Percentiles rank a stretch among this genome's conserved stretches.
Evolutionary conservation across 1,140 invertebrate species (phyloP).

Genomic region (Carcinoscorpius rotundicauda): DNA sequence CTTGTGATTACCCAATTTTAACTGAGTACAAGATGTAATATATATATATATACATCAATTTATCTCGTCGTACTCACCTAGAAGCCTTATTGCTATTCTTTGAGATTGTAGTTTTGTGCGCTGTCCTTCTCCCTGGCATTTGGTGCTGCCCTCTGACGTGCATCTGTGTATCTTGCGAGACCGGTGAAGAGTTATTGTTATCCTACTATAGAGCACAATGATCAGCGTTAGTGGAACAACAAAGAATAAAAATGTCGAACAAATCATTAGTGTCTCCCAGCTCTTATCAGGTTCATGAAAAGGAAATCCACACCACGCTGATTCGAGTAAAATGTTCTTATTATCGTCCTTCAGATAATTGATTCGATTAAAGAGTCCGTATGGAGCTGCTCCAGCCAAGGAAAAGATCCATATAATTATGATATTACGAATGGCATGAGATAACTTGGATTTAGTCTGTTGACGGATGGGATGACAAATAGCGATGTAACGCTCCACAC

Average conservation of each 20-base stretch:
- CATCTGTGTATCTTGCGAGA: slow-evolving; percentile 13
- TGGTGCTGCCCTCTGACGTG: slow-evolving; percentile 5
- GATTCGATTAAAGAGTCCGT: slow-evolving; percentile 41
- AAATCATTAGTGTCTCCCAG: slow-evolving; percentile 31
- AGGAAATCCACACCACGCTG: slow-evolving; percentile 29
- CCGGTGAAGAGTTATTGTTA: slow-evolving; percentile 22
- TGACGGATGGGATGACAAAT: slow-evolving; percentile 75
- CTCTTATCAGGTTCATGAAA: slow-evolving; percentile 24
- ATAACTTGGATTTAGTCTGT: slow-evolving; percentile 63
- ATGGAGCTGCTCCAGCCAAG: slow-evolving; percentile 61
- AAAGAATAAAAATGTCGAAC: slow-evolving; percentile 31
- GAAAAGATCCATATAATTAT: slow-evolving; percentile 61
- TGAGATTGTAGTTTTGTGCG: slow-evolving; percentile 19
- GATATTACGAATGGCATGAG: slow-evolving; percentile 64
- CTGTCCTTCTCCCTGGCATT: slow-evolving; percentile 6
- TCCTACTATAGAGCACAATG: slow-evolving; percentile 20
- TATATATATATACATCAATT: no score
- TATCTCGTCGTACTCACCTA: slow-evolving; percentile 18
- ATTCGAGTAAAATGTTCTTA: slow-evolving; percentile 25
- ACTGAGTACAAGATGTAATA: no score
- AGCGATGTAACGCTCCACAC: slow-evolving; percentile 51
- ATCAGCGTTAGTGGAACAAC: slow-evolving; percentile 23
- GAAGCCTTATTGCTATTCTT: slow-evolving; percentile 24
- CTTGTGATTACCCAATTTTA: no score
- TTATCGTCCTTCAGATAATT: slow-evolving; percentile 22